Evolutionary conservation across 1,140 invertebrate species (phyloP).

Genomic region (Ceratosolen fusciceps): DNA sequence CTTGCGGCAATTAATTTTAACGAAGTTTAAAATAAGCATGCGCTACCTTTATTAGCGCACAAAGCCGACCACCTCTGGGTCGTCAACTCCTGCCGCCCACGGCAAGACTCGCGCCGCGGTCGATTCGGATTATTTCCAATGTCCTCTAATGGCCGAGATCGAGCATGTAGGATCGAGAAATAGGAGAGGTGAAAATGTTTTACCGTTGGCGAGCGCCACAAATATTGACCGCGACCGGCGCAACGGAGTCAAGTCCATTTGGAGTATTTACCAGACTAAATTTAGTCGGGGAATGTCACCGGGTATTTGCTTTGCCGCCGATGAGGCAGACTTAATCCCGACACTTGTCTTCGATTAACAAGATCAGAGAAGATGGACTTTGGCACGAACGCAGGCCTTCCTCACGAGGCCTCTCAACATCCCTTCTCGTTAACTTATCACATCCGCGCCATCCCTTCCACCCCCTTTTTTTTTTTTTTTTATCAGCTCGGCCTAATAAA

Average conservation of each 20-base stretch:
- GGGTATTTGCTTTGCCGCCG: neutral
- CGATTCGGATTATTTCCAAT: neutral
- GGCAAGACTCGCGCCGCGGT: neutral
- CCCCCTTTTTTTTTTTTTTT: no score
- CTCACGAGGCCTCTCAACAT: neutral
- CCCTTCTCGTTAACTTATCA: neutral
- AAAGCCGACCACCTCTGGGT: neutral
- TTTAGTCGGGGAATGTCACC: constrained; percentile 32
- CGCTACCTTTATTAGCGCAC: neutral
- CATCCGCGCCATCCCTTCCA: neutral
- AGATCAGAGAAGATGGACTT: neutral
- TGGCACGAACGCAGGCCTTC: neutral
- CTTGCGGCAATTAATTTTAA: constrained; percentile 12
- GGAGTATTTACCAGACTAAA: constrained; percentile 39
- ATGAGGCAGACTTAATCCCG: neutral
- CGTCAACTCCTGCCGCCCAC: constrained; percentile 3
- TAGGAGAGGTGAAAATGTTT: neutral
- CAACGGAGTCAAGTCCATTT: constrained; percentile 35
- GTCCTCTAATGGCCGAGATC: no score
- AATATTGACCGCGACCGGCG: constrained; percentile 28
- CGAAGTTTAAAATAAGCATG: constrained; percentile 6
- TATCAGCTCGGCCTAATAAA: no score
- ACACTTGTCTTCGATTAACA: neutral
- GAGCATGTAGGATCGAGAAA: neutral
- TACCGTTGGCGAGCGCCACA: neutral